A percentile compares a stretch with the other conserved stretches of the same genome.
Evolutionary conservation across 2,888 invertebrate species (phyloP).

Genomic region (Ellobium chinense): DNA sequence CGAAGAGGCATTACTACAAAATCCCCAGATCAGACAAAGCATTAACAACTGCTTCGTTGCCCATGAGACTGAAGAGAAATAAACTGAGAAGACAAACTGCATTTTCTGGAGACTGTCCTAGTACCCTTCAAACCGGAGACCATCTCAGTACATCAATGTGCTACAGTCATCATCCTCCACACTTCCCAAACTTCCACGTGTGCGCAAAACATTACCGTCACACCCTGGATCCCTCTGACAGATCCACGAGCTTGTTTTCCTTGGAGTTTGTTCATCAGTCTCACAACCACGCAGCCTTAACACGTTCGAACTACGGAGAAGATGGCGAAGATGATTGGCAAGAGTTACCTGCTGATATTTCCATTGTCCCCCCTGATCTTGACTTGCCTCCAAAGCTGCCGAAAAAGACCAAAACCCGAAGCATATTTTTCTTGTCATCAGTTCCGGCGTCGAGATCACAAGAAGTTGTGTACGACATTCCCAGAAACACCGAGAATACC

Average conservation of each 20-base stretch:
- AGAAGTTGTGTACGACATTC: neutral
- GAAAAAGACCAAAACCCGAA: neutral
- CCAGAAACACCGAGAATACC: no score
- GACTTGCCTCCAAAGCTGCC: neutral
- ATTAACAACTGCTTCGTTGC: neutral
- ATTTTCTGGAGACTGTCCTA: neutral
- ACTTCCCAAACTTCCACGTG: no score
- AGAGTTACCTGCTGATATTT: neutral
- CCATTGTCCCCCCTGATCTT: neutral
- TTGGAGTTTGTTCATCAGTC: no score
- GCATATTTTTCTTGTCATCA: neutral
- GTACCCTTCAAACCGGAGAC: neutral
- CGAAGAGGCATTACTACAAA: neutral
- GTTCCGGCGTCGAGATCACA: neutral
- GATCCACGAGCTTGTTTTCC: neutral
- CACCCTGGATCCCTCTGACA: neutral
- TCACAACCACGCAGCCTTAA: no score
- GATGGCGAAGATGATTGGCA: neutral
- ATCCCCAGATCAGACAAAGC: neutral
- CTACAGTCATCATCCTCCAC: neutral
- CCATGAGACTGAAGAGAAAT: neutral
- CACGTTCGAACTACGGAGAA: no score
- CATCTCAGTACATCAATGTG: no score
- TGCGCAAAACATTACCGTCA: neutral
- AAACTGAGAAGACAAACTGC: neutral